Evolutionary conservation across 1,140 invertebrate species (phyloP).

Genomic region (Micrasema longulum): DNA sequence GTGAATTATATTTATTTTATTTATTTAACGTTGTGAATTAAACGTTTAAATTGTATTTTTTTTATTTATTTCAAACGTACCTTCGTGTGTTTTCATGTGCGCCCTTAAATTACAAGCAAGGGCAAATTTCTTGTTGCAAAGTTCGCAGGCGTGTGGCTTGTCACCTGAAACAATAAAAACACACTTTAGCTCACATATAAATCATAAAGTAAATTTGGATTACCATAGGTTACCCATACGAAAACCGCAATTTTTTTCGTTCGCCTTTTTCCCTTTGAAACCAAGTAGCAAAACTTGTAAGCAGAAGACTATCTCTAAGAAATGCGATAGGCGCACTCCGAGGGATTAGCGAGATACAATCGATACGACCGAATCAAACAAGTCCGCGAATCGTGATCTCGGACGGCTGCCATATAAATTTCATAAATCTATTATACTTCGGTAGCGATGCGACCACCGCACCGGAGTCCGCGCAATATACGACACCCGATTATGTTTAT

Average conservation of each 20-base stretch:
- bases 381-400: conserved; percentile 52
- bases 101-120: conserved; percentile 80
- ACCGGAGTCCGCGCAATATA: conserved; percentile 43
- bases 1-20: no score
- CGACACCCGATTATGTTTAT: conserved; percentile 51
- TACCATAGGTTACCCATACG: no score
- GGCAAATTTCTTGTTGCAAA: conserved; percentile 82
- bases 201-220: no score
- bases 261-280: no score
- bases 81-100: conserved; percentile 80
- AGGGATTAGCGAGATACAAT: conserved; percentile 50
- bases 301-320: neutral
- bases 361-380: conserved; percentile 45
- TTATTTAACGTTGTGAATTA: neutral
- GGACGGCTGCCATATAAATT: conserved; percentile 50
- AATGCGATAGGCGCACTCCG: conserved; percentile 20
- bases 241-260: no score
- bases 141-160: conserved; percentile 78
- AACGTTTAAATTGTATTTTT: no score
- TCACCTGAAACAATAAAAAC: conserved; percentile 71
- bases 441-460: conserved; percentile 36
- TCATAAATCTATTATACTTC: conserved; percentile 53
- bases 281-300: no score
- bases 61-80: no score
- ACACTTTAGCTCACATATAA: no score